Base-by-base conservation (phyloP, 2,888 invertebrate genomes). In the Drosophila conformis region DNA sequence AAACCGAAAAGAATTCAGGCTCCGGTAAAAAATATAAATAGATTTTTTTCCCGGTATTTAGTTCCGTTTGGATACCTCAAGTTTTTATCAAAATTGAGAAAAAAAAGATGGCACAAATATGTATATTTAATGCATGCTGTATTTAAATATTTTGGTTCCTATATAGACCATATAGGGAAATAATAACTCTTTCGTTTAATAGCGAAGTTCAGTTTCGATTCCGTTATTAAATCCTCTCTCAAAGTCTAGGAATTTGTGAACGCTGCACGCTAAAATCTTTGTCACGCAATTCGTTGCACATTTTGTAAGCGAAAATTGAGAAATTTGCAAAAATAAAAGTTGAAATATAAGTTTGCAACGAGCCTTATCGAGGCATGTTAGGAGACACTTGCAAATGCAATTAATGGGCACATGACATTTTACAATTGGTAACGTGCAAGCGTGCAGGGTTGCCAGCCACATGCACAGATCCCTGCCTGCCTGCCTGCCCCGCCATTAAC, bases 371-470 rank as follows among this genome's bases (percentile, higher is more conserved):
- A 38, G 27, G 18, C 31, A 21, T 58, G 3, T 63, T 64, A 61
- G 62, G 62, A 51, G 8, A 5, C n/a, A 10, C n/a, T 1, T 33
- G 49, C 21, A 21, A 62, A 29, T 33, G 65, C 21, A 64, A 49
- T 49, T 21, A 31, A 10, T 25, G 31, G 18, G 7, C 21, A 18
- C 36, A 15, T 27, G 62, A 31, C 15, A 42, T 51, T n/a, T 42
- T 21, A 48, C 48, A n/a, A 64, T 15, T 61, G 42, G 2, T 53
- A 48, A 38, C 6, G 31, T 46, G 46, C 66, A 61, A 53, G 6
- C 35, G 31, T 10, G 31, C 60, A 72, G 73, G 15, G 38, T 64
- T 58, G 69, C 42, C 52, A 62, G 36, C 21, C 18, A 35, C 52
- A 18, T 49, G 27, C 31, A 40, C 49, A 59, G 54, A 69, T 73